Evolutionary conservation across 2,888 invertebrate species (phyloP), one percentile per base, ranked within the genome.

Genomic region (Ophraella communa): DNA sequence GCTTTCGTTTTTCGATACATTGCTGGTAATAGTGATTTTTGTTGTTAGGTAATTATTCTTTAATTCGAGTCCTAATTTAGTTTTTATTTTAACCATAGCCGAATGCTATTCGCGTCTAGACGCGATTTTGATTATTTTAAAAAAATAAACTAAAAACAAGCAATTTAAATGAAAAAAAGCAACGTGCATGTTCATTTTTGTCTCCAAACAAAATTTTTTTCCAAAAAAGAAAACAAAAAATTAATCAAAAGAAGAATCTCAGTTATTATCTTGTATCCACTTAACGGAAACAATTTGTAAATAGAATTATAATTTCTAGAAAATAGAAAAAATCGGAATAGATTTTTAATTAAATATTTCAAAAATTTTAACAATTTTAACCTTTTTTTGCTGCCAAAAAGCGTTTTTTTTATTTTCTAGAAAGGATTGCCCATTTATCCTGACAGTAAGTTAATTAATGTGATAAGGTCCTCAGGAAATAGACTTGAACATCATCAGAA

Each of bases 381-480:
- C 27, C 11, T 52, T 18, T 14, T 27, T 47, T 58, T 45, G 17
- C 23, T 49, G 24, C n/a, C 23, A 24, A 42, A 61, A 23, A 35
- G 49, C 55, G 23, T 57, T 10, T 49, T 52, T 44, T 51, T 51
- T 33, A 49, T 17, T 35, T 49, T 35, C 20, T 47, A 47, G 49
- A 61, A 58, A 55, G 51, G 52, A 54, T 59, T 59, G 27, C 35
- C 30, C 18, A 49, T 59, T 62, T 44, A 60, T 64, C 66, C 61
- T 65, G 66, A 70, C 73, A 72, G 73, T 75, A 71, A 69, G 71
- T 76, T 71, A 78, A 79, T 72, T 75, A 74, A 72, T 81, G 82
- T 83, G 82, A 83, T 83, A 83, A 79, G 79, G 79, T 81, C 81
- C 82, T 83, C 82, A 83, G 82, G 82, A 80, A 79, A 77, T 74